Evolutionary conservation across 2,113 vertebrate genomes (phyloP).

Genomic region (Nicator chloris): DNA sequence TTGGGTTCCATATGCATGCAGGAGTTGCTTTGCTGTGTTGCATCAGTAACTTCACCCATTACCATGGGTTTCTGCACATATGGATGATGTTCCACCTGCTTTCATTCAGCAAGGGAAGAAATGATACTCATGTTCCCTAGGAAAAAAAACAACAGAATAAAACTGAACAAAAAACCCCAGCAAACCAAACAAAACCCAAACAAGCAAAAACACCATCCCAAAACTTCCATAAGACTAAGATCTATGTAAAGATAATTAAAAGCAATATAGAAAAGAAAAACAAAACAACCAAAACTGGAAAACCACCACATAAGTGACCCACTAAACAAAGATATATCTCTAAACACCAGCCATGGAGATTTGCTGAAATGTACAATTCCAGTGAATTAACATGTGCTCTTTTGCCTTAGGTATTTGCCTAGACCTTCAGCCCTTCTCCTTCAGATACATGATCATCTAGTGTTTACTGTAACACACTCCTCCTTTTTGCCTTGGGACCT

Average conservation of each 20-base stretch:
- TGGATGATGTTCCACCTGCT: neutral
- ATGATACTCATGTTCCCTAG: fast-evolving
- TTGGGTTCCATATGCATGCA: neutral
- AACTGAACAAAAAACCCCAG: neutral
- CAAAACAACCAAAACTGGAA: neutral
- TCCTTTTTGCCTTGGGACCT: neutral
- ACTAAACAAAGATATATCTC: neutral
- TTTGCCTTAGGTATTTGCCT: neutral
- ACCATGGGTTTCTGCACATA: neutral
- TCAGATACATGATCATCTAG: neutral
- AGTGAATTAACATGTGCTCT: neutral
- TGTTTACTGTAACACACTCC: neutral
- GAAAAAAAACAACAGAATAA: neutral
- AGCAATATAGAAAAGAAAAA: neutral
- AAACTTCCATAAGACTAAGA: neutral
- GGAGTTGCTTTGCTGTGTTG: neutral
- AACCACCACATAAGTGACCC: fast-evolving
- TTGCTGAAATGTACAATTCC: neutral
- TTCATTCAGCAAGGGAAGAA: neutral
- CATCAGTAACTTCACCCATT: neutral
- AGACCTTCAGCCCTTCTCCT: neutral
- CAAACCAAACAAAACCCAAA: neutral
- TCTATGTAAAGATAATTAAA: neutral
- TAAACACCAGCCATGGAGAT: neutral
- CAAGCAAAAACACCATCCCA: neutral